Evolutionary conservation across 2,113 vertebrate species (phyloP).

Genomic region (Pipa parva): DNA sequence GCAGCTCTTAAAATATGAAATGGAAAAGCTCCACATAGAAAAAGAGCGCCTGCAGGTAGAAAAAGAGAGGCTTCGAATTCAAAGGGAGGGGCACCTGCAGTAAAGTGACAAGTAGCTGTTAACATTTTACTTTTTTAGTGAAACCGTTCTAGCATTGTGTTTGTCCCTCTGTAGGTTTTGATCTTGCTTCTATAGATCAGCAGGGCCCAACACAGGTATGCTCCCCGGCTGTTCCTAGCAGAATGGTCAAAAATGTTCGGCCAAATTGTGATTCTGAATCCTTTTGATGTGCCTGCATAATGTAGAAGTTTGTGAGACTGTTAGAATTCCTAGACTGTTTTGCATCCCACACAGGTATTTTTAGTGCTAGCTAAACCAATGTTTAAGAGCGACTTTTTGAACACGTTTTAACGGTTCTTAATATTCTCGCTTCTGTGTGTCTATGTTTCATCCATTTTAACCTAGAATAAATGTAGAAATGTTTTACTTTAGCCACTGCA

Average conservation of each 20-base stretch:
- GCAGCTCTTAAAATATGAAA: conserved; percentile 88
- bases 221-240: conserved; percentile 21
- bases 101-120: conserved; percentile 42
- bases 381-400: neutral
- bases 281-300: conserved; percentile 17
- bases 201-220: conserved; percentile 15
- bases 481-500: no score
- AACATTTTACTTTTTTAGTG: conserved; percentile 18
- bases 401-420: neutral
- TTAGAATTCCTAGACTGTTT: conserved; percentile 18
- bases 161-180: conserved; percentile 25
- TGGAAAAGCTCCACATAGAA: conserved; percentile 85
- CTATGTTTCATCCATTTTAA: neutral
- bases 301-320: conserved; percentile 13
- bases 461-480: neutral
- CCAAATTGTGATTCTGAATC: conserved; percentile 17
- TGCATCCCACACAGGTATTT: conserved; percentile 11
- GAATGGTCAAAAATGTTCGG: conserved; percentile 4
- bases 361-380: neutral
- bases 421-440: neutral
- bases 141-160: conserved; percentile 21
- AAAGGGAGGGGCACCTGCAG: conserved; percentile 77
- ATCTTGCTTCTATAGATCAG: conserved; percentile 33
- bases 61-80: conserved; percentile 85
- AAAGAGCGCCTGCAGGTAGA: conserved; percentile 89